Percentiles rank a stretch among this genome's conserved stretches.
phyloP scores from a whole-genome alignment of 2,888 invertebrate genomes.

The Sesia apiformis region DNA sequence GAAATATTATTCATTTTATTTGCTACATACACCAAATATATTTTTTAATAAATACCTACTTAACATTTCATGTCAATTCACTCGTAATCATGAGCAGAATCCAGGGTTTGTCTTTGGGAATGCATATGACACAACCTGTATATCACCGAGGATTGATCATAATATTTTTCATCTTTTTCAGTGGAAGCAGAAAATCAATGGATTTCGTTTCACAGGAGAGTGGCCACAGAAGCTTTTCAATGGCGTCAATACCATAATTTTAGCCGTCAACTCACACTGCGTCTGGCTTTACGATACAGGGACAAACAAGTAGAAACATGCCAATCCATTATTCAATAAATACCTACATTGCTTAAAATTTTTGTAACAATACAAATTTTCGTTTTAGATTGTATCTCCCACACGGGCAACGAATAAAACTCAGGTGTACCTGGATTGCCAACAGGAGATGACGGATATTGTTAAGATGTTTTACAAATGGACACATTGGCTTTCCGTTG shows the following conservation, averaged over 20 bases:
- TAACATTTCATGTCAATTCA: too few species aligned
- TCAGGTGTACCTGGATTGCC: constrained; percentile 34
- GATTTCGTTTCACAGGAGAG: constrained; percentile 35
- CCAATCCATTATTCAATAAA: neutral
- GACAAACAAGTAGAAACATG: constrained; percentile 36
- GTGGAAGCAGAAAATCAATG: constrained; percentile 29
- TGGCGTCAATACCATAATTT: constrained; percentile 61
- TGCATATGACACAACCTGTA: too few species aligned
- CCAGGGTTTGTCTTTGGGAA: too few species aligned
- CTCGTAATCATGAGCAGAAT: too few species aligned
- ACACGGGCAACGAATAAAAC: constrained; percentile 39
- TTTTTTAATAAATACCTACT: too few species aligned
- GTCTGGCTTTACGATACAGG: constrained; percentile 41
- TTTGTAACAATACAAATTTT: neutral
- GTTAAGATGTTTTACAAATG: constrained; percentile 53
- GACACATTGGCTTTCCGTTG: constrained; percentile 52
- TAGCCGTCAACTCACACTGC: constrained; percentile 40
- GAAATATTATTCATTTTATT: too few species aligned
- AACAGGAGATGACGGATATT: constrained; percentile 47
- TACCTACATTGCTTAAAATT: neutral
- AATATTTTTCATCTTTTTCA: constrained; percentile 7
- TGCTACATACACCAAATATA: too few species aligned
- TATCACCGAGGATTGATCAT: too few species aligned
- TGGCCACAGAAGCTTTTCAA: constrained; percentile 45
- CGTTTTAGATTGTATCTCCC: constrained; percentile 41